These are phyloP conservation scores for Acanthisitta chloris DNA, from an alignment of 2,113 vertebrate species.

Conservation along the genomic window DNA sequence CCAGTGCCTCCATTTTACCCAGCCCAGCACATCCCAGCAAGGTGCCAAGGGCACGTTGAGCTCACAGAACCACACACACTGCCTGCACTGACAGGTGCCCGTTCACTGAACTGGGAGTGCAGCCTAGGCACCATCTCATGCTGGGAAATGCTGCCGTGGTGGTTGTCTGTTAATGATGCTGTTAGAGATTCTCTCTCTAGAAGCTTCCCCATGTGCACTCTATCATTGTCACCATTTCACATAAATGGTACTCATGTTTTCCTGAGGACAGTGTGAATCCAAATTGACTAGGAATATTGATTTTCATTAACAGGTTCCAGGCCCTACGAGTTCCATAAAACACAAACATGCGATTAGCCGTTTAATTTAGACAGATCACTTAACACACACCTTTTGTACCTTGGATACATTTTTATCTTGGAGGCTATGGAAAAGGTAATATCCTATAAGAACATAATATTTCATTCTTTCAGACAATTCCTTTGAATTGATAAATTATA, in stretches of 20 bases:
- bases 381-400: neutral
- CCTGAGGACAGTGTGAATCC: neutral
- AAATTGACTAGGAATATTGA: neutral
- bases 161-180: neutral
- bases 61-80: neutral
- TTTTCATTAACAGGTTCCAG: neutral
- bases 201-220: neutral
- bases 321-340: neutral
- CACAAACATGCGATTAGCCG: neutral
- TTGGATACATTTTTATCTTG: neutral
- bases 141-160: neutral
- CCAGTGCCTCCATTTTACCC: neutral
- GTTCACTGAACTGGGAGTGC: neutral
- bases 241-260: neutral
- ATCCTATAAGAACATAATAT: neutral
- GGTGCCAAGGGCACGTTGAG: neutral
- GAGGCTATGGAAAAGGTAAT: neutral
- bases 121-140: neutral
- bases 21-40: neutral
- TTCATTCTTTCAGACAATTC: neutral
- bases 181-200: neutral
- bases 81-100: too few species aligned
- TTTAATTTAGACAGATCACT: neutral
- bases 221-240: neutral
- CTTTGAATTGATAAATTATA: neutral